phyloP scores from a whole-genome alignment of 1,140 invertebrate genomes.

The Eufriesea mexicana region DNA sequence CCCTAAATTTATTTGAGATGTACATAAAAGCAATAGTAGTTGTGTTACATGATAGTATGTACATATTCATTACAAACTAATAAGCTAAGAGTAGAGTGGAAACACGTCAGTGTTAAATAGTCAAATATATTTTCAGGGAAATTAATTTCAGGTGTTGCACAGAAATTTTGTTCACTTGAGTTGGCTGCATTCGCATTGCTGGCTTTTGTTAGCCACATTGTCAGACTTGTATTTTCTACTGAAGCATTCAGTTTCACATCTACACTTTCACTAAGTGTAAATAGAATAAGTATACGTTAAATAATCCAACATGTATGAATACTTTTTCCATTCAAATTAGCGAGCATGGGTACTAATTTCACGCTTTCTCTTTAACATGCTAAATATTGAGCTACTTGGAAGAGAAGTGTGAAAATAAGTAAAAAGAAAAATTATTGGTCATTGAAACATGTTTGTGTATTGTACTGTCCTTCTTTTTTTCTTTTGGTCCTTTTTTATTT shows the following conservation, averaged over 20 bases:
- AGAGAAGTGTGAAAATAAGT: too few species aligned
- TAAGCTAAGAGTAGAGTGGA: background rate
- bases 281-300: background rate
- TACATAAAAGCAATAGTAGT: background rate
- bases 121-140: background rate
- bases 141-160: background rate
- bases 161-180: too few species aligned
- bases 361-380: slow-evolving; percentile 7
- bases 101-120: background rate
- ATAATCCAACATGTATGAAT: background rate
- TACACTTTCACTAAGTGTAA: background rate
- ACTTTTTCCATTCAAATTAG: background rate
- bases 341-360: background rate
- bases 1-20: background rate
- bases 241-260: too few species aligned
- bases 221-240: too few species aligned
- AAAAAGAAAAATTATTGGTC: too few species aligned
- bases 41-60: background rate
- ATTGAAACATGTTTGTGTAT: too few species aligned
- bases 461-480: too few species aligned
- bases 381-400: background rate
- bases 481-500: too few species aligned
- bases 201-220: too few species aligned
- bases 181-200: too few species aligned
- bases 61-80: background rate